Evolutionary conservation across 2,113 vertebrate genomes (phyloP), one percentile per base, ranked within the genome.

Genomic region (Protomyctophum bolini): DNA sequence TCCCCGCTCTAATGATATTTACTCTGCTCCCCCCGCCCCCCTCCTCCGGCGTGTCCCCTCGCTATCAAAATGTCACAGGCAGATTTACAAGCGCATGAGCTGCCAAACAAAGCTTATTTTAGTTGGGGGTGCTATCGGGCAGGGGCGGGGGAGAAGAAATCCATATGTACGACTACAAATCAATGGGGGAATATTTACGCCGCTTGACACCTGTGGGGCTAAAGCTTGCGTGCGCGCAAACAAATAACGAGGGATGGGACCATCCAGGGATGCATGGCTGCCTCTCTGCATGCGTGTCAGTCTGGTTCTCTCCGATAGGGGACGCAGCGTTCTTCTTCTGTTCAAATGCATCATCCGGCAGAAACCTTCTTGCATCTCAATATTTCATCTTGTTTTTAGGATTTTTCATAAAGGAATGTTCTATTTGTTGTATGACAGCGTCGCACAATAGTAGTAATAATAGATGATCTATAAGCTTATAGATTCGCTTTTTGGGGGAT

Each of bases 11-110:
- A 89, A 91, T 90, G 86, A 90, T 88, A 89, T 92, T 91, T 85
- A 74, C 77, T 69, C 77, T 66, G 68, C 77, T 76, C 66, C 58
- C 66, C 65, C 58, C 52, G 29, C 6, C 58, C 58, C 58, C 15
- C 58, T 68, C 59, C 66, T 41, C 41, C 68, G 52, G 74, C 85
- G 68, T 81, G 81, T 88, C 77, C 76, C 68, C 33, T 41, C 72
- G 52, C 91, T 88, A 92, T 93, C 88, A 91, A 93, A 92, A 93
- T 93, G 91, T 90, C 92, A 93, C 87, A 82, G 77, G 72, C 83
- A 89, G 87, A 92, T 92, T 93, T 92, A 92, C 89, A 87, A 78
- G 73, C 72, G 67, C 64, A 70, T 64, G 52, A 70, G 76, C 90
- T 81, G 81, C 87, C 90, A 92, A 91, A 92, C 88, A 92, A 92